phyloP scores from a whole-genome alignment of 2,113 vertebrate species.

The Leucoraja erinaceus region DNA sequence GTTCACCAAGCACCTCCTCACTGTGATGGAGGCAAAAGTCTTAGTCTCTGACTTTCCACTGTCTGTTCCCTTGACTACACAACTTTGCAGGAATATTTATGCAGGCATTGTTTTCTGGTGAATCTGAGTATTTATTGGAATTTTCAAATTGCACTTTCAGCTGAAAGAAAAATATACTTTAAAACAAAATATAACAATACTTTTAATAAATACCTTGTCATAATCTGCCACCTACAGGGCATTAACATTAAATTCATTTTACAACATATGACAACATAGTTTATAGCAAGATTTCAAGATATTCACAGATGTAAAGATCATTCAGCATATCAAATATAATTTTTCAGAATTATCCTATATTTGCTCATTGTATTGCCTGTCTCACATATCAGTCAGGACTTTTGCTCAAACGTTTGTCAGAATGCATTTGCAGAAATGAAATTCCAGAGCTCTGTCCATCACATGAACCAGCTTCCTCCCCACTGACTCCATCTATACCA shows the following conservation, averaged over 20 bases:
- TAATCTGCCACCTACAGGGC: slow-evolving; percentile 10
- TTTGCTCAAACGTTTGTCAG: too few relatives aligned
- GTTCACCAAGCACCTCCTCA: too few relatives aligned
- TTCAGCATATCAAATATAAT: not conserved
- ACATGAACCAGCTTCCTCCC: too few relatives aligned
- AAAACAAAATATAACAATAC: too few relatives aligned
- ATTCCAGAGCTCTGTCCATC: too few relatives aligned
- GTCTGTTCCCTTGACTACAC: not conserved
- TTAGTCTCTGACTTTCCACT: too few relatives aligned
- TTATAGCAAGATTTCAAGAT: not conserved
- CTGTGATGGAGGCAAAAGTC: too few relatives aligned
- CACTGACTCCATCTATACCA: too few relatives aligned
- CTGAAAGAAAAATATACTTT: not conserved
- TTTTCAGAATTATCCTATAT: not conserved
- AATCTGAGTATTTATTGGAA: not conserved
- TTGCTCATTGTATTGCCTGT: not conserved
- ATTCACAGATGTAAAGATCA: not conserved
- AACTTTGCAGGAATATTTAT: not conserved
- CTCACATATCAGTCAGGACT: too few relatives aligned
- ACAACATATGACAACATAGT: not conserved
- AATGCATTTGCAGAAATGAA: too few relatives aligned
- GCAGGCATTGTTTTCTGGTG: not conserved
- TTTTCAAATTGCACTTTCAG: not conserved
- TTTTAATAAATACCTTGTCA: too few relatives aligned
- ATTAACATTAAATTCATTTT: not conserved